phyloP scores from a whole-genome alignment of 2,888 invertebrate species.

The Schizotus pectinicornis region DNA sequence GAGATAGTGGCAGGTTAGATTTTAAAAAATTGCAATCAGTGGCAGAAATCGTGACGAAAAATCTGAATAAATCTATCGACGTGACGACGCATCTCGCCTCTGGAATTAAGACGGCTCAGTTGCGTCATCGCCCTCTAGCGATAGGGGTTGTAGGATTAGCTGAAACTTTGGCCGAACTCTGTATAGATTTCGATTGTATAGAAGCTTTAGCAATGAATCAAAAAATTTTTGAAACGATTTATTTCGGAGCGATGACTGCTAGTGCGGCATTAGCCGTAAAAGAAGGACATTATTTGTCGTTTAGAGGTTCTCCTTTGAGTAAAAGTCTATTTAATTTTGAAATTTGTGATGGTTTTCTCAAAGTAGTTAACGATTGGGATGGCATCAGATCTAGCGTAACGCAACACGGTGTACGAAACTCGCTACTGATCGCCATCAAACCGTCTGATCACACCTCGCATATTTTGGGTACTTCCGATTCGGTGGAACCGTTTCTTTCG shows the following conservation, averaged over 20 bases:
- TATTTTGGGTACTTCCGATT: conserved; percentile 71
- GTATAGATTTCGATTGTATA: conserved; percentile 84
- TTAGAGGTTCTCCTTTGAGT: conserved; percentile 87
- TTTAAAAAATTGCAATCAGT: conserved; percentile 63
- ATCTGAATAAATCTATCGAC: conserved; percentile 69
- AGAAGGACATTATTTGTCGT: conserved; percentile 86
- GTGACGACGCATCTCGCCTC: conserved; percentile 67
- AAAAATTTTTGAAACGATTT: conserved; percentile 96
- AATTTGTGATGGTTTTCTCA: conserved; percentile 78
- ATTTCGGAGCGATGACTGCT: conserved; percentile 91
- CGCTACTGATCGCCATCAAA: conserved; percentile 69
- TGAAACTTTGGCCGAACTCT: conserved; percentile 90
- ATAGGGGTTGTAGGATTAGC: conserved; percentile 92
- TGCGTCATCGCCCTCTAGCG: conserved; percentile 47
- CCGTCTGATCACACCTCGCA: conserved; percentile 72
- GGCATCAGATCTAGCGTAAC: conserved; percentile 61
- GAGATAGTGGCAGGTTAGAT: conserved; percentile 60
- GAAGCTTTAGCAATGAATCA: conserved; percentile 68
- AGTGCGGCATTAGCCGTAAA: conserved; percentile 89
- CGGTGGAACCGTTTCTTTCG: conserved; percentile 69
- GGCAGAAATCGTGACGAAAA: conserved; percentile 62
- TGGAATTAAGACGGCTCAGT: conserved; percentile 65
- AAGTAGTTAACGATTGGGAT: conserved; percentile 61
- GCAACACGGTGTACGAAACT: conserved; percentile 66
- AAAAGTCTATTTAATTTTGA: conserved; percentile 94